Evolutionary conservation across 2,888 invertebrate genomes (phyloP).

Genomic region (Eumerus sabulonum): DNA sequence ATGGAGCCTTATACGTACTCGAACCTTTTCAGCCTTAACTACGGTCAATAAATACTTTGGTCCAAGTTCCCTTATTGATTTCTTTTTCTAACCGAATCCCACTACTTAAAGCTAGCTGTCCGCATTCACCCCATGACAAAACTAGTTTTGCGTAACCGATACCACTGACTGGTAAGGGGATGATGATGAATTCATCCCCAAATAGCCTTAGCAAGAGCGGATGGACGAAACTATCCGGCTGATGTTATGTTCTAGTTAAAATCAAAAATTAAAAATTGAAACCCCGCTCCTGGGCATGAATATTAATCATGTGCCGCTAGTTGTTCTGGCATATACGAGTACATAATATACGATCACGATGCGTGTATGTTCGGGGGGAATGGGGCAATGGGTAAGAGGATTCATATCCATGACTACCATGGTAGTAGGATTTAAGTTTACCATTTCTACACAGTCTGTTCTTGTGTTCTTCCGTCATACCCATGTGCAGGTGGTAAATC

Average conservation of each 20-base stretch:
- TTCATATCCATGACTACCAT: constrained; percentile 42
- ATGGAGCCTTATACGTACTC: neutral
- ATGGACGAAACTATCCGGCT: too few relatives aligned
- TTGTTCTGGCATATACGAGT: constrained; percentile 30
- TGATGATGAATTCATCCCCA: too few relatives aligned
- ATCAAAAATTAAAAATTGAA: constrained; percentile 41
- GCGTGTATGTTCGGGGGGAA: constrained; percentile 8
- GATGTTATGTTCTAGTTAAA: constrained; percentile 1
- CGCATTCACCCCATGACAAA: too few relatives aligned
- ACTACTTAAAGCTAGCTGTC: too few relatives aligned
- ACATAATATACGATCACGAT: too few relatives aligned
- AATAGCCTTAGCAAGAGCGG: too few relatives aligned
- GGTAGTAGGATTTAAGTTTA: constrained; percentile 48
- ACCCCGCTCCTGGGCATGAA: constrained; percentile 34
- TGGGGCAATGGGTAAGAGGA: constrained; percentile 31
- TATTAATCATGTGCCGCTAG: constrained; percentile 51
- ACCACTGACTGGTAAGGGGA: too few relatives aligned
- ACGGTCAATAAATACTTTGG: neutral
- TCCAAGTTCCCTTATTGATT: neutral
- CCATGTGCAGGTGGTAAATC: constrained; percentile 9
- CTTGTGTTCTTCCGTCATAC: constrained; percentile 26
- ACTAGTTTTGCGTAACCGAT: too few relatives aligned
- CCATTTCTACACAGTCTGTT: constrained; percentile 41
- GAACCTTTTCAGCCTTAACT: neutral
- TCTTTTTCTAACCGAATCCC: neutral